Evolutionary conservation across 2,113 vertebrate genomes (phyloP).

Genomic region (Onychostoma macrolepis): DNA sequence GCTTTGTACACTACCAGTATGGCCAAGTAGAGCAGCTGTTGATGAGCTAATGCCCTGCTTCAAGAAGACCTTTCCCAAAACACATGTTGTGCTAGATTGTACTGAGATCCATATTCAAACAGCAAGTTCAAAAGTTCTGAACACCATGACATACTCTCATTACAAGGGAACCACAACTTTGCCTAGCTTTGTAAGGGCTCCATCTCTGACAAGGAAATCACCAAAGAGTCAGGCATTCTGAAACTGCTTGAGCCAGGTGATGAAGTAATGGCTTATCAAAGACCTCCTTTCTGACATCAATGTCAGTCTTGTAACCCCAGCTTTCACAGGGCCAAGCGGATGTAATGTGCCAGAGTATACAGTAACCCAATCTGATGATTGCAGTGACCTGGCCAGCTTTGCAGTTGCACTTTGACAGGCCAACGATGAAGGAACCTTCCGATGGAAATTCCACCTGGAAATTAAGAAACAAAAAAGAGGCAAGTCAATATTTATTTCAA

Average conservation of each 20-base stretch:
- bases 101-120: conserved; percentile 27
- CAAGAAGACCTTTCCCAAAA: conserved; percentile 19
- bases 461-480: too few relatives aligned
- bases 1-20: conserved; percentile 27
- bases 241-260: conserved; percentile 3
- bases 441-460: too few relatives aligned
- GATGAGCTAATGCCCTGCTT: conserved; percentile 13
- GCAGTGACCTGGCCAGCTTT: too few relatives aligned
- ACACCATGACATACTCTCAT: background rate
- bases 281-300: conserved; percentile 3
- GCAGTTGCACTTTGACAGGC: too few relatives aligned
- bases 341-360: too few relatives aligned
- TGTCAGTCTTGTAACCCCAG: background rate
- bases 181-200: conserved; percentile 25
- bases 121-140: conserved; percentile 24
- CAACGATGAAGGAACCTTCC: too few relatives aligned
- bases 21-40: background rate
- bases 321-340: conserved; percentile 5
- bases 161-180: conserved; percentile 39
- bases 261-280: conserved; percentile 27
- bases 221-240: conserved; percentile 31
- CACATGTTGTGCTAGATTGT: conserved; percentile 20
- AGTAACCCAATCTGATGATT: too few relatives aligned
- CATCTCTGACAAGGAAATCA: conserved; percentile 44
- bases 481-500: too few relatives aligned